phyloP scores from a whole-genome alignment of 2,888 invertebrate species.

The Meliscaeva auricollis region DNA sequence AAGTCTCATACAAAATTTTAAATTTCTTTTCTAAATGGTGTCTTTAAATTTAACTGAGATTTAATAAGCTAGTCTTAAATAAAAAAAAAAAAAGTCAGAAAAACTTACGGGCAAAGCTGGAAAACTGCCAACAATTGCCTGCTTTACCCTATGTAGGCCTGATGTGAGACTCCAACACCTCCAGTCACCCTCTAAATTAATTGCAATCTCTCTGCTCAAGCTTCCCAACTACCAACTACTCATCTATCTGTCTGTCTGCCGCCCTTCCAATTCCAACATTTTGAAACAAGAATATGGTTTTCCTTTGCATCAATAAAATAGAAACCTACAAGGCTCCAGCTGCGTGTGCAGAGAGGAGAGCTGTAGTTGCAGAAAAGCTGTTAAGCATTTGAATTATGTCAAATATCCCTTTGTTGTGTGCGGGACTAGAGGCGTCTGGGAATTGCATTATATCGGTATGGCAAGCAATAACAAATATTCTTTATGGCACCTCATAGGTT shows the following conservation, averaged over 20 bases:
- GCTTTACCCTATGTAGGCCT: constrained; percentile 20
- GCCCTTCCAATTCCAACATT: constrained; percentile 5
- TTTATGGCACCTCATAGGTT: constrained; percentile 69
- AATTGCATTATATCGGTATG: constrained; percentile 54
- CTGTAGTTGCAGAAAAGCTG: constrained; percentile 64
- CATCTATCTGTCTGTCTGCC: constrained; percentile 45
- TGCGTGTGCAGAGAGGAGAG: constrained; percentile 14
- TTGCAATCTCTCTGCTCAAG: constrained; percentile 46
- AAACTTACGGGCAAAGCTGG: too few species aligned
- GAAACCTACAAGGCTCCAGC: constrained; percentile 44
- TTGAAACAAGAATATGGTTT: not conserved
- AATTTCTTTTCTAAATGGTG: too few species aligned
- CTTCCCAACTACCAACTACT: constrained; percentile 11
- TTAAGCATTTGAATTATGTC: constrained; percentile 75
- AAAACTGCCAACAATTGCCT: not conserved
- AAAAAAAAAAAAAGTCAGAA: too few species aligned
- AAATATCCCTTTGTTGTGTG: constrained; percentile 70
- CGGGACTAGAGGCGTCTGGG: constrained; percentile 58
- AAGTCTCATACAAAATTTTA: too few species aligned
- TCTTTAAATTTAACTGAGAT: too few species aligned
- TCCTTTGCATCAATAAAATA: constrained; percentile 60
- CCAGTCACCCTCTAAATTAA: constrained; percentile 58
- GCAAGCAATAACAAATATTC: constrained; percentile 73
- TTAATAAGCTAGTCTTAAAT: too few species aligned
- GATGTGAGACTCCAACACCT: constrained; percentile 17